Percentiles rank a stretch among this genome's conserved stretches.
phyloP scores from a whole-genome alignment of 35 echinoderm and acorn worm species.

The Ptychodera flava region DNA sequence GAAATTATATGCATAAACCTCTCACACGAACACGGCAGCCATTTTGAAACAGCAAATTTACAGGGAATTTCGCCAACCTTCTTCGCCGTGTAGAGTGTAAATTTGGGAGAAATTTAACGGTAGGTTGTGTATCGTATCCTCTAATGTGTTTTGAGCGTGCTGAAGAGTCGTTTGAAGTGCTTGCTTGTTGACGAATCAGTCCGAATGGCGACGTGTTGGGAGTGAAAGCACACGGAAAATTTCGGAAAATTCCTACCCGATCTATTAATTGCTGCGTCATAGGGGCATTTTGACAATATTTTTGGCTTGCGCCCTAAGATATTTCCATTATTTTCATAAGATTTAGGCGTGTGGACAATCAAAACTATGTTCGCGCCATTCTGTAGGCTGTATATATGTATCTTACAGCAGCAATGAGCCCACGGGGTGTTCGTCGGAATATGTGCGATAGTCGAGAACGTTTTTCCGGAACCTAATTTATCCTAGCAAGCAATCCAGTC shows the following conservation, averaged over 20 bases:
- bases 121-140: not conserved
- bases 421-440: too few species aligned
- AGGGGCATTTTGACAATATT: not conserved
- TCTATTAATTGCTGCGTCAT: not conserved
- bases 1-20: constrained; percentile 2
- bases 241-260: not conserved
- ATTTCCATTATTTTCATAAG: too few species aligned
- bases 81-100: not conserved
- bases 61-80: not conserved
- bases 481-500: too few species aligned
- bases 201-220: not conserved
- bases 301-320: not conserved
- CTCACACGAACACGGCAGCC: not conserved
- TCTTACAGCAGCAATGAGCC: too few species aligned
- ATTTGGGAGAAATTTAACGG: not conserved
- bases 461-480: too few species aligned
- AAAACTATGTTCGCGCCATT: too few species aligned
- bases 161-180: not conserved
- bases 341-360: too few species aligned
- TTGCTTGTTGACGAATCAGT: not conserved
- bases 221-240: not conserved
- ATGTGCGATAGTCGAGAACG: too few species aligned
- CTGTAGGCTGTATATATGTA: too few species aligned
- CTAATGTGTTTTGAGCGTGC: not conserved
- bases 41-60: not conserved